Conservation (phyloP, 2,797 vertebrate species). For the Leptodactylus fallax region DNA sequence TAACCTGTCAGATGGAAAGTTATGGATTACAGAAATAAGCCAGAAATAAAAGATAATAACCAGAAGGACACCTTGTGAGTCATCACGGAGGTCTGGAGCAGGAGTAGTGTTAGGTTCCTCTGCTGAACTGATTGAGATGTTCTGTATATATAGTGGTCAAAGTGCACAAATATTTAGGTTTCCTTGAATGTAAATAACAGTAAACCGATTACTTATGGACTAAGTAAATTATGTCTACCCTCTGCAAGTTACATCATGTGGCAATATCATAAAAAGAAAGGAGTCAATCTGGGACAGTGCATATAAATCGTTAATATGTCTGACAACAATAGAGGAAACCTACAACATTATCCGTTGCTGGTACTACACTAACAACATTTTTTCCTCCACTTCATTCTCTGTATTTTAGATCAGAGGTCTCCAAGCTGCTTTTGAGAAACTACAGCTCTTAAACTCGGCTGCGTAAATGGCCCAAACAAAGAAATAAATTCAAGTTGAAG, state of each 20-base stretch:
- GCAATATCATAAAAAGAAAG: background rate
- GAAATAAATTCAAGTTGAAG: no score
- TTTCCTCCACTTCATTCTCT: background rate
- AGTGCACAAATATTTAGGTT: conserved; percentile 20
- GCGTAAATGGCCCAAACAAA: no score
- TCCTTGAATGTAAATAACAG: background rate
- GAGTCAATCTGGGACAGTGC: background rate
- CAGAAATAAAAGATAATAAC: background rate
- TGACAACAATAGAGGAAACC: background rate
- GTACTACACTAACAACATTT: background rate
- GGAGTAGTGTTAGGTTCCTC: background rate
- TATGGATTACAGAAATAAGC: background rate
- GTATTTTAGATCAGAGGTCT: background rate
- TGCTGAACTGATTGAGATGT: background rate
- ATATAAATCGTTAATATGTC: background rate
- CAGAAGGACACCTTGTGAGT: background rate
- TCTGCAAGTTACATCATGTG: background rate
- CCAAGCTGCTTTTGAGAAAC: background rate
- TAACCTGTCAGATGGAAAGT: background rate
- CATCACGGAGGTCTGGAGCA: background rate
- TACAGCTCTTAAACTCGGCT: background rate
- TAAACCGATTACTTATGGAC: background rate
- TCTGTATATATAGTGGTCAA: background rate
- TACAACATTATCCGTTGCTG: no score
- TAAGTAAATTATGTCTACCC: background rate